A percentile compares a stretch with the other conserved stretches of the same genome.
Conservation (phyloP, 2,113 vertebrate species). For the Hippocampus zosterae region DNA sequence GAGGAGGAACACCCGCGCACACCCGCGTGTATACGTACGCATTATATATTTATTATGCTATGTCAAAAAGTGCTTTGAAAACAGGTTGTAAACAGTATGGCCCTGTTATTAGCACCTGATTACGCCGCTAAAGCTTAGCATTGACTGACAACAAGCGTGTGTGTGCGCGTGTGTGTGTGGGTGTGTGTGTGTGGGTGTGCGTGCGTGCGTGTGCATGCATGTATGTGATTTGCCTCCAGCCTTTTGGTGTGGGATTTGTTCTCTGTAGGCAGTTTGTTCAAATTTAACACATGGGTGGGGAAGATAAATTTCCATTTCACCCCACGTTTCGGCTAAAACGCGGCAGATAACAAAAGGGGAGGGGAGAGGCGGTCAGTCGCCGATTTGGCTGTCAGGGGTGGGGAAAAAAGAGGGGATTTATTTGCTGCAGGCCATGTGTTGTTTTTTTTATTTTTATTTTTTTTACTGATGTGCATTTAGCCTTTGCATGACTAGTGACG, state of each 20-base stretch:
- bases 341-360: conserved; percentile 14
- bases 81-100: conserved; percentile 63
- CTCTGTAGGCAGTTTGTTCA: conserved; percentile 50
- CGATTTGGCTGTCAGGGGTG: conserved; percentile 23
- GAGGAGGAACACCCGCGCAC: not conserved
- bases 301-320: conserved; percentile 35
- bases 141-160: conserved; percentile 29
- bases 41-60: not conserved
- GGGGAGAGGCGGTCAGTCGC: conserved; percentile 12
- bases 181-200: conserved; percentile 1
- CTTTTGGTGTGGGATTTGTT: conserved; percentile 28
- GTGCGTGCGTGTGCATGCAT: conserved; percentile 1
- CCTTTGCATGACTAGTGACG: not conserved
- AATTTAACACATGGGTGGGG: conserved; percentile 44
- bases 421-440: not conserved
- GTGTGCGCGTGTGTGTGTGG: not conserved
- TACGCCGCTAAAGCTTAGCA: conserved; percentile 53
- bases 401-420: conserved; percentile 2
- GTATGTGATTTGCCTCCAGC: conserved; percentile 16
- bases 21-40: not conserved
- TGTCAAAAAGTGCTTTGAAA: conserved; percentile 33
- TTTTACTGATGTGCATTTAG: conserved; percentile 12
- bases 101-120: conserved; percentile 65
- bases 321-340: conserved; percentile 18
- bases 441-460: not conserved